Conservation (phyloP, 1,140 invertebrate species). For the Trypoxylus dichotomus region DNA sequence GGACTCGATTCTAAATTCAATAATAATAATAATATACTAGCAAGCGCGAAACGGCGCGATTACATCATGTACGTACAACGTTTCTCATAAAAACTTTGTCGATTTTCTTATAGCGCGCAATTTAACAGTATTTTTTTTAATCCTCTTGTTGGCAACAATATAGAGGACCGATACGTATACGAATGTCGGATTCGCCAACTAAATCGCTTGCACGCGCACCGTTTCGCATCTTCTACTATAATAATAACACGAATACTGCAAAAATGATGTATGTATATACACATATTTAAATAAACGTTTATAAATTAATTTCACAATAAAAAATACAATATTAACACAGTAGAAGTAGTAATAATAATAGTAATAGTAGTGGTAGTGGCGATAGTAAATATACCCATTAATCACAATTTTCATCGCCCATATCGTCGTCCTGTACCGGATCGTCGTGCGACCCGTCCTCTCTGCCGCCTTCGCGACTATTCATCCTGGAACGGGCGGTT, state of each 20-base stretch:
- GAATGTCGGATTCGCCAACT: no score
- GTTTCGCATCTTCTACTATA: background rate
- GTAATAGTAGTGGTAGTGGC: no score
- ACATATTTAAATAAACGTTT: conserved; percentile 25
- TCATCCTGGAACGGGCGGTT: conserved; percentile 51
- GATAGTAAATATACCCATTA: background rate
- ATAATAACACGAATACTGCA: conserved; percentile 21
- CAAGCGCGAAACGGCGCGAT: no score
- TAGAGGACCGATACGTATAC: no score
- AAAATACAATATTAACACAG: conserved; percentile 28
- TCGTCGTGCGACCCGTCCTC: conserved; percentile 14
- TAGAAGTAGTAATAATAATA: background rate
- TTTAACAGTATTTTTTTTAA: no score
- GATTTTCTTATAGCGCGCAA: no score
- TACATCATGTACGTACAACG: no score
- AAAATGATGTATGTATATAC: conserved; percentile 7
- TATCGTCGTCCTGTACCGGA: background rate
- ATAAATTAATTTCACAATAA: conserved; percentile 14
- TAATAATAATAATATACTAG: no score
- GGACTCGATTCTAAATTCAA: no score
- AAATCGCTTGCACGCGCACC: no score
- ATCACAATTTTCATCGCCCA: conserved; percentile 24
- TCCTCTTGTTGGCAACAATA: no score
- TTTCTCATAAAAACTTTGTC: no score
- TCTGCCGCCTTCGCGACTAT: background rate